phyloP scores from a whole-genome alignment of 1,140 invertebrate genomes.

The Luehdorfia chinensis region DNA sequence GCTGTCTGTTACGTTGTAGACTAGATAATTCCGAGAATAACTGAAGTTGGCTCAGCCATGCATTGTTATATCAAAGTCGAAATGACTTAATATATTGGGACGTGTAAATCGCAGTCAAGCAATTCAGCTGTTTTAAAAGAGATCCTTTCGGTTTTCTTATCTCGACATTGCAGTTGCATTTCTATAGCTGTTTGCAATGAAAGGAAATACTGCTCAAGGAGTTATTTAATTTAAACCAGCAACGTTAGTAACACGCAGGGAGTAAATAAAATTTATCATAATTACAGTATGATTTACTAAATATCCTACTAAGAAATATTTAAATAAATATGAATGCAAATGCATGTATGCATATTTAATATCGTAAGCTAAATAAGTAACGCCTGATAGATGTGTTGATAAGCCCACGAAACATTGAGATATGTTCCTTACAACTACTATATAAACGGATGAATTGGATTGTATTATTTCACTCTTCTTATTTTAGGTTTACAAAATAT shows the following conservation, averaged over 20 bases:
- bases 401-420: slow-evolving; percentile 63
- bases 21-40: slow-evolving; percentile 47
- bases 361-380: slow-evolving; percentile 68
- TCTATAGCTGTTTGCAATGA: slow-evolving; percentile 17
- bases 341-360: slow-evolving; percentile 66
- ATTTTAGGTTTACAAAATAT: too few relatives aligned
- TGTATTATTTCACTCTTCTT: slow-evolving; percentile 43
- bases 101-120: slow-evolving; percentile 20
- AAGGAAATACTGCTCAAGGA: slow-evolving; percentile 16
- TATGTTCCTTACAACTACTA: slow-evolving; percentile 41
- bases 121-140: slow-evolving; percentile 6
- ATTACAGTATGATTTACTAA: slow-evolving; percentile 44
- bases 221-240: slow-evolving; percentile 22
- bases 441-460: slow-evolving; percentile 40
- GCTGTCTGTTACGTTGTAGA: slow-evolving; percentile 39
- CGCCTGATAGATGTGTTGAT: slow-evolving; percentile 63
- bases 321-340: slow-evolving; percentile 57
- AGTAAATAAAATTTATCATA: slow-evolving; percentile 33
- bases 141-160: slow-evolving; percentile 2
- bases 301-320: slow-evolving; percentile 53
- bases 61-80: slow-evolving; percentile 30
- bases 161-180: slow-evolving; percentile 12
- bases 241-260: slow-evolving; percentile 23
- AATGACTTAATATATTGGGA: slow-evolving; percentile 33
- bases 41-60: slow-evolving; percentile 33